Evolutionary conservation across 2,888 invertebrate species (phyloP).

Genomic region (Dryobotodes eremita): DNA sequence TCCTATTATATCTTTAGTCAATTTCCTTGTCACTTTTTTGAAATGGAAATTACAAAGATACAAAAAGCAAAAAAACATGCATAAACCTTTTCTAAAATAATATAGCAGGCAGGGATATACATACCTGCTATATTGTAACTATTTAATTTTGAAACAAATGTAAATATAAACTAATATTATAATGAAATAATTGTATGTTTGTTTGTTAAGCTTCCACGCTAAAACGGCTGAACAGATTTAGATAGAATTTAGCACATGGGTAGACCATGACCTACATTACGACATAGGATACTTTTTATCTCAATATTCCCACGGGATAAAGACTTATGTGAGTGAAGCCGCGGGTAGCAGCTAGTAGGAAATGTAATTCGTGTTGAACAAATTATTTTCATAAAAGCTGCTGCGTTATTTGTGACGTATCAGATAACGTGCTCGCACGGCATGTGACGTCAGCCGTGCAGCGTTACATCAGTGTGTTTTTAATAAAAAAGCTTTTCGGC

Average conservation of each 20-base stretch:
- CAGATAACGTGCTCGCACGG: conserved; percentile 49
- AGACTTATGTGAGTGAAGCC: no score
- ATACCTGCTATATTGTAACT: not conserved
- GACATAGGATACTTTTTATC: no score
- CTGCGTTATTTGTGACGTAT: conserved; percentile 37
- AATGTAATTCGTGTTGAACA: conserved; percentile 1
- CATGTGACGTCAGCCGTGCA: conserved; percentile 46
- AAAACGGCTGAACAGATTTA: no score
- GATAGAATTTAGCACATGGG: no score
- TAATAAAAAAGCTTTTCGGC: conserved; percentile 29
- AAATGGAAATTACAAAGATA: not conserved
- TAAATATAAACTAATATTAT: no score
- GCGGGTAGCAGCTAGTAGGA: no score
- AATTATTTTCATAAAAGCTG: conserved; percentile 27
- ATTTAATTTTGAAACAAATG: conserved; percentile 6
- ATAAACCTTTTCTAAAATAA: not conserved
- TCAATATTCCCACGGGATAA: no score
- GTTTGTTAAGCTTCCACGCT: no score
- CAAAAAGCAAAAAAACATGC: not conserved
- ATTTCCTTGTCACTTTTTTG: not conserved
- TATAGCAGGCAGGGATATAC: no score
- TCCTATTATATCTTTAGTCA: not conserved
- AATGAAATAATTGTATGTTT: no score
- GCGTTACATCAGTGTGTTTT: conserved; percentile 38
- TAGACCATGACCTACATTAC: no score